Evolutionary conservation across 2,113 vertebrate genomes (phyloP).

Genomic region (Anser cygnoides): DNA sequence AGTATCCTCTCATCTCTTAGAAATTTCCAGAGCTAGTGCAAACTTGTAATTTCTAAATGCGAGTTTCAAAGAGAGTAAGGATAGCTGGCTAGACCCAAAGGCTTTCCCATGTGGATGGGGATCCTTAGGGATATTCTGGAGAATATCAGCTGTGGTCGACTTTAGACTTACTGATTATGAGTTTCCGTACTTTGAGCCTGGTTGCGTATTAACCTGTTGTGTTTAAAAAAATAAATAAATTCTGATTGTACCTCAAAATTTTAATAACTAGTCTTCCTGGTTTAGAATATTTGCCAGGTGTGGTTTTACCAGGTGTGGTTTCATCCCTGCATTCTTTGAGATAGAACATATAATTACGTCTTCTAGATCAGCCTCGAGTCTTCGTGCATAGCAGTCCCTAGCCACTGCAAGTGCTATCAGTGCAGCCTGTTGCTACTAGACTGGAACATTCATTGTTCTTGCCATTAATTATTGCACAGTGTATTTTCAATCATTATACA

Average conservation of each 20-base stretch:
- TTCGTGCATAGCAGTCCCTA: neutral
- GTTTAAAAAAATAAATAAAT: neutral
- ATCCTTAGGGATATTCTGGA: neutral
- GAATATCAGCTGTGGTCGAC: neutral
- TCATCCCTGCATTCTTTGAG: neutral
- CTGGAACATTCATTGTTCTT: neutral
- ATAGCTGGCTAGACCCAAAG: neutral
- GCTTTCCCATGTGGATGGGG: neutral
- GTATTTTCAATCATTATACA: neutral
- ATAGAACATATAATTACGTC: neutral
- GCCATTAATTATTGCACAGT: neutral
- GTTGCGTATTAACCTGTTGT: neutral
- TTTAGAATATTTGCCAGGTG: neutral
- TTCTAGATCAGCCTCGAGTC: neutral
- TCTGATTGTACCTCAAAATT: neutral
- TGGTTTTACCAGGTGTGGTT: neutral
- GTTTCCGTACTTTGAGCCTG: neutral
- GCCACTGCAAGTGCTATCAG: neutral
- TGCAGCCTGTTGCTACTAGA: neutral
- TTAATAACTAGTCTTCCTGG: neutral
- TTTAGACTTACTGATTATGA: neutral
- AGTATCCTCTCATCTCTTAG: neutral
- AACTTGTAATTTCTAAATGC: neutral
- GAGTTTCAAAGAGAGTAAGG: neutral
- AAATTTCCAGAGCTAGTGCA: neutral